Percentiles rank a stretch among this genome's conserved stretches.
phyloP scores from a whole-genome alignment of 1,140 invertebrate genomes.

The Cecropterus lyciades region DNA sequence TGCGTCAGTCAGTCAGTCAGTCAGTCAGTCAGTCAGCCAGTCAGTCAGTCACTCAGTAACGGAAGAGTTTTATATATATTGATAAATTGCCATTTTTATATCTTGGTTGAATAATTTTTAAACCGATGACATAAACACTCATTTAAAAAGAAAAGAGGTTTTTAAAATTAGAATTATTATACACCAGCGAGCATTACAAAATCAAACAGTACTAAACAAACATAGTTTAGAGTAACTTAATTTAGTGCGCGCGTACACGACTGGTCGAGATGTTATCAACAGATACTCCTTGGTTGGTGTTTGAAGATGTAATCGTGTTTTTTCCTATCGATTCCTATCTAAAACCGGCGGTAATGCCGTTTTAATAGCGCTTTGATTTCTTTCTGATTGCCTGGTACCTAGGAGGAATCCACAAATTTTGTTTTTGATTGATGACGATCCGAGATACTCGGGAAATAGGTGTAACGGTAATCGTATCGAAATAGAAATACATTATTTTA shows the following conservation, averaged over 20 bases:
- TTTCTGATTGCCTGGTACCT: conserved; percentile 64
- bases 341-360: conserved; percentile 58
- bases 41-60: too few species aligned
- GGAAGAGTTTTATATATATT: too few species aligned
- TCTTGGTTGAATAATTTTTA: too few species aligned
- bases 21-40: too few species aligned
- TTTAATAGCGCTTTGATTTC: conserved; percentile 70
- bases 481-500: conserved; percentile 5
- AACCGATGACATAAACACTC: too few species aligned
- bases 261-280: conserved; percentile 28
- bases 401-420: conserved; percentile 47
- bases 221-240: conserved; percentile 11
- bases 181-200: too few species aligned
- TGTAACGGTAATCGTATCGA: conserved; percentile 25
- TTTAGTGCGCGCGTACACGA: conserved; percentile 25
- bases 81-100: too few species aligned
- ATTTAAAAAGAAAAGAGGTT: too few species aligned
- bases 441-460: conserved; percentile 16
- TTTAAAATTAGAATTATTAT: too few species aligned
- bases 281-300: conserved; percentile 31
- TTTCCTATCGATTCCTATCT: conserved; percentile 66
- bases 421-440: conserved; percentile 55
- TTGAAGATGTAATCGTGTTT: conserved; percentile 58
- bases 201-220: not conserved
- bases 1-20: too few species aligned